phyloP scores from a whole-genome alignment of 2,888 invertebrate genomes.

The Caenorhabditis sp. region DNA sequence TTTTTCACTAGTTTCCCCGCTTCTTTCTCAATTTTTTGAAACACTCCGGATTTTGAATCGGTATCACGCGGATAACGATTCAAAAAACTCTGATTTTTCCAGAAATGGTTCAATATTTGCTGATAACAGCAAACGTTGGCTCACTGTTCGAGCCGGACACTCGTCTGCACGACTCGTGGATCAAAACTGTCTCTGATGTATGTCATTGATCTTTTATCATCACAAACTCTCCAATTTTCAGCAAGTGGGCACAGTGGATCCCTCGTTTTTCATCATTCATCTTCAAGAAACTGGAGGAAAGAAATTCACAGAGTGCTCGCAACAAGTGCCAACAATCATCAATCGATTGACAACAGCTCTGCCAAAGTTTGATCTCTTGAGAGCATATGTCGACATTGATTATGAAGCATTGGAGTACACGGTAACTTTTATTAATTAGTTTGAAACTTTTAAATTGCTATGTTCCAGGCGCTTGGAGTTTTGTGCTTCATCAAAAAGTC shows the following conservation, averaged over 20 bases:
- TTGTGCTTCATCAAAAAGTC: constrained; percentile 74
- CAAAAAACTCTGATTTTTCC: not conserved
- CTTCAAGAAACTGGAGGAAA: constrained; percentile 75
- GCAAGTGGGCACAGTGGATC: constrained; percentile 66
- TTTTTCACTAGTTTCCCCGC: not conserved
- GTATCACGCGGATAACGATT: no score
- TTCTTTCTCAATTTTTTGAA: constrained; percentile 8
- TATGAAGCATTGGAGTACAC: constrained; percentile 76
- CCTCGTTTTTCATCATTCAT: constrained; percentile 72
- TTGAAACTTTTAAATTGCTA: not conserved
- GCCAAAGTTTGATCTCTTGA: constrained; percentile 65
- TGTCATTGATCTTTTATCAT: constrained; percentile 8
- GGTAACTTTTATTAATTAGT: constrained; percentile 60
- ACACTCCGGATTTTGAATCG: no score
- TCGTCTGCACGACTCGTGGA: constrained; percentile 69
- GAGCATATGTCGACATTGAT: constrained; percentile 77
- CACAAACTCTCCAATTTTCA: constrained; percentile 47
- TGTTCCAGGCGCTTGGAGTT: constrained; percentile 77
- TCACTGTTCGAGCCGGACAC: constrained; percentile 79
- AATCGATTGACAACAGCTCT: constrained; percentile 68
- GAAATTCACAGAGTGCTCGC: constrained; percentile 65
- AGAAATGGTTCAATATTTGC: constrained; percentile 64
- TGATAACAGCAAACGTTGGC: constrained; percentile 82
- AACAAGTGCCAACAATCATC: constrained; percentile 75
- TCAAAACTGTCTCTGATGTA: constrained; percentile 69